Evolutionary conservation across 2,113 vertebrate species (phyloP), one percentile per base, ranked within the genome.

Genomic region (Stegostoma tigrinum): DNA sequence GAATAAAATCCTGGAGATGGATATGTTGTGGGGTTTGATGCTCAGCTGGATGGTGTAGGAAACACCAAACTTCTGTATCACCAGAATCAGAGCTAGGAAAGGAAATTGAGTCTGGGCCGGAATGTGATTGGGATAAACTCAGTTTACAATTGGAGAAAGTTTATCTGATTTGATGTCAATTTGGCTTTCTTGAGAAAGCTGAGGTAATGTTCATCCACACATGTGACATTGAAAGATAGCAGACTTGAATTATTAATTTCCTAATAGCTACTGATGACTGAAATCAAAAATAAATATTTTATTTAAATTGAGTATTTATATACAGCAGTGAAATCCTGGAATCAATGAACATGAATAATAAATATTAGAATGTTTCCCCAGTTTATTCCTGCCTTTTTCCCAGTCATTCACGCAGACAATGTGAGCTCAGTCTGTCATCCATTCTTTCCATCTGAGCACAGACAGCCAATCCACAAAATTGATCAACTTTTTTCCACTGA

Each of bases 231-330:
- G 78, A 80, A 80, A 80, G 78, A 80, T 38, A 80, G n/a, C 78
- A 80, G n/a, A 80, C 78, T 80, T 80, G n/a, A 80, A 80, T 42
- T 80, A 80, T 80, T 80, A 80, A 80, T 80, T 38, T 80, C n/a
- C n/a, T 80, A 80, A 80, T 80, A 80, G 78, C 78, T 42, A 80
- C 78, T 38, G 78, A 80, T 38, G 78, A 42, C n/a, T 80, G 72
- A 80, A 80, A 3, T 38, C 78, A 80, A 80, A 80, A 80, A 80
- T 80, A 80, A 80, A 80, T 80, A 80, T 80, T 80, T 80, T 38
- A 80, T 80, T 80, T 75, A 75, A 75, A 34, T 75, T 80, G 78
- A 80, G 15, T 80, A 38, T 80, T 80, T 38, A 80, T 38, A 17
- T 38, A 12, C 78, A 80, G 78, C 14, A 80, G 12, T 80, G n/a